Percentiles rank a stretch among this genome's conserved stretches.
Conservation (phyloP, 2,113 vertebrate genomes). For the Catharus bicknelli region DNA sequence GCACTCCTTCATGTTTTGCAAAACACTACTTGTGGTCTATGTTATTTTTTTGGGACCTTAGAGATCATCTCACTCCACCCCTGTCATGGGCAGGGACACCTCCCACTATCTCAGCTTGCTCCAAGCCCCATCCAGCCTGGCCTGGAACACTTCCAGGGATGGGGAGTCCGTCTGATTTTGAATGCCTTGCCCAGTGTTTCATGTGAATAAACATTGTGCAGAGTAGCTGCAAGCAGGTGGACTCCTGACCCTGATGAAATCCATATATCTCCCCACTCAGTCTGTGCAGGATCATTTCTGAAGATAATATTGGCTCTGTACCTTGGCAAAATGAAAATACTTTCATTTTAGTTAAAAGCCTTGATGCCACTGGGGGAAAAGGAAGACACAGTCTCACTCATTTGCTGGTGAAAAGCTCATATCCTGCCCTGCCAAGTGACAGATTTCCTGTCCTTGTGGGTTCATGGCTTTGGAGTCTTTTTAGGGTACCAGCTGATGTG, state of each 20-base stretch:
- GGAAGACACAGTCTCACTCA: not conserved
- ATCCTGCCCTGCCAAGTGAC: not conserved
- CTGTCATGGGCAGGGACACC: not conserved
- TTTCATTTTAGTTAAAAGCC: not conserved
- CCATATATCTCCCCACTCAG: fast-evolving
- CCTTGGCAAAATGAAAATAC: not conserved
- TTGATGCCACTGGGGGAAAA: not conserved
- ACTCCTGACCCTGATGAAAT: not conserved
- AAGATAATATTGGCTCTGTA: not conserved
- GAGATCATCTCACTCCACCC: not conserved
- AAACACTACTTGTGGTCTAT: fast-evolving
- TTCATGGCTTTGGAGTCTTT: not conserved
- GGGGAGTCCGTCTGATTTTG: not conserved
- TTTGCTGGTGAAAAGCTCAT: not conserved
- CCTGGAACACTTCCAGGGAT: not conserved
- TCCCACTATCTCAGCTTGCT: not conserved
- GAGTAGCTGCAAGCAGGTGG: not conserved
- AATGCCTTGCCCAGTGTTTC: not conserved
- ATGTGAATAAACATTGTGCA: not conserved
- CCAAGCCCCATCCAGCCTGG: fast-evolving
- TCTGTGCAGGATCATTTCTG: not conserved
- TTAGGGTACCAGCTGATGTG: not conserved
- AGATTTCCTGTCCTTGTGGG: not conserved
- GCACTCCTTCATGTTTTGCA: not conserved
- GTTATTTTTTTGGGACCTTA: not conserved